A percentile compares a stretch with the other conserved stretches of the same genome.
Evolutionary conservation across 2,113 vertebrate species (phyloP).

Genomic region (Narcine bancroftii): DNA sequence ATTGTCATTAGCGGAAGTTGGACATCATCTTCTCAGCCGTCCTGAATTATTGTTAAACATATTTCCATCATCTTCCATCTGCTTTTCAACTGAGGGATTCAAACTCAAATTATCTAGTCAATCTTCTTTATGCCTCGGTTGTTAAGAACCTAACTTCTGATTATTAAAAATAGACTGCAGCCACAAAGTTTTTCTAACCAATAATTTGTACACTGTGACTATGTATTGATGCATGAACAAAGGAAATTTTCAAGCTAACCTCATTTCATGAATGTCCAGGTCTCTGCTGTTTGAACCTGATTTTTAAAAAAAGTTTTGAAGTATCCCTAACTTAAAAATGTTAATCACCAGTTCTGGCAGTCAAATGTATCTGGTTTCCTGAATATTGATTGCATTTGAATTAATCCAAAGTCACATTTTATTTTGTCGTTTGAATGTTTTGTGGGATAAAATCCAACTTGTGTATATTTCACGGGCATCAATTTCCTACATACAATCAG

Average conservation of each 20-base stretch:
- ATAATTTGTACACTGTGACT: neutral
- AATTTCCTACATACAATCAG: neutral
- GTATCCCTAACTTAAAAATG: neutral
- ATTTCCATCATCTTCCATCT: neutral
- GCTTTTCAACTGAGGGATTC: neutral
- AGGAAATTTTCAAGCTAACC: neutral
- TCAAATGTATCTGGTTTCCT: neutral
- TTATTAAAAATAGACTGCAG: neutral
- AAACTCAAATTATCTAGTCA: neutral
- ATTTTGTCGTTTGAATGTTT: neutral
- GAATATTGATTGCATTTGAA: neutral
- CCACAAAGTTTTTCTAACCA: neutral
- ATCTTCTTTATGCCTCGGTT: neutral
- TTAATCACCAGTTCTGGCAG: neutral
- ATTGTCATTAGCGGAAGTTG: no score
- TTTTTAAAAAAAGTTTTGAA: neutral
- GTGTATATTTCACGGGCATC: neutral
- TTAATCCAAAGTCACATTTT: neutral
- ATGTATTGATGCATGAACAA: neutral
- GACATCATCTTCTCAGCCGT: no score
- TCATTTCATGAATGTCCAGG: neutral
- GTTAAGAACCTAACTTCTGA: neutral
- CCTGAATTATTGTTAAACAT: no score
- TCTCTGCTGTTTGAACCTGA: neutral
- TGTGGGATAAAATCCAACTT: neutral